A percentile compares a stretch with the other conserved stretches of the same genome.
Conservation (phyloP, 2,797 vertebrate genomes). For the Ceryle rudis region DNA sequence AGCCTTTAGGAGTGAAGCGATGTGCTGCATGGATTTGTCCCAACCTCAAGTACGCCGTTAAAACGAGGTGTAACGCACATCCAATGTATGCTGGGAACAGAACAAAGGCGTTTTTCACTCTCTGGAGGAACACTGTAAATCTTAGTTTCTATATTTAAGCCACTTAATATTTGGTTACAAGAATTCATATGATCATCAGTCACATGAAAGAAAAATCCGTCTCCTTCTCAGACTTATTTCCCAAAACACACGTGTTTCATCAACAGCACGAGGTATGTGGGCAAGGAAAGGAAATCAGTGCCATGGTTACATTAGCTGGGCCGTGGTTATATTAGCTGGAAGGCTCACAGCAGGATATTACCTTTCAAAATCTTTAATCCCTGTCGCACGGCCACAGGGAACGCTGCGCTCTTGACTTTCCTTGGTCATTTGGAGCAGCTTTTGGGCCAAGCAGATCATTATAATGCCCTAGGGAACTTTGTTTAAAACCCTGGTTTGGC, state of each 20-base stretch:
- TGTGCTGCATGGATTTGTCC: neutral
- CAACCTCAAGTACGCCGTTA: neutral
- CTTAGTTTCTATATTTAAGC: constrained; percentile 39
- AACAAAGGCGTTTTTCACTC: neutral
- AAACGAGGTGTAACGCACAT: constrained; percentile 9
- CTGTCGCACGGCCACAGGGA: fast-evolving
- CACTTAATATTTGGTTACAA: constrained; percentile 21
- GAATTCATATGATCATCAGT: constrained; percentile 20
- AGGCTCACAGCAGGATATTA: constrained; percentile 49
- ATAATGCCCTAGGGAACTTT: neutral
- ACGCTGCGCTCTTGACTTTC: fast-evolving
- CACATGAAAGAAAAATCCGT: neutral
- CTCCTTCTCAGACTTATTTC: constrained; percentile 22
- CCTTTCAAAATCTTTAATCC: constrained; percentile 44
- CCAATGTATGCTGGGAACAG: neutral
- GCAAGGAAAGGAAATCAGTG: constrained; percentile 36
- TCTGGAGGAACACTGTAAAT: neutral
- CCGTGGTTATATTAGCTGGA: neutral
- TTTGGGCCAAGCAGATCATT: neutral
- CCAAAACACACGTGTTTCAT: constrained; percentile 27
- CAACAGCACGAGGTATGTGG: neutral
- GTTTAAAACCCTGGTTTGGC: neutral
- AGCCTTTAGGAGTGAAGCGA: neutral
- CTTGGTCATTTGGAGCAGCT: neutral
- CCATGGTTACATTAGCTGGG: neutral